Evolutionary conservation across 2,113 vertebrate species (phyloP).

Genomic region (Lepidothrix coronata): DNA sequence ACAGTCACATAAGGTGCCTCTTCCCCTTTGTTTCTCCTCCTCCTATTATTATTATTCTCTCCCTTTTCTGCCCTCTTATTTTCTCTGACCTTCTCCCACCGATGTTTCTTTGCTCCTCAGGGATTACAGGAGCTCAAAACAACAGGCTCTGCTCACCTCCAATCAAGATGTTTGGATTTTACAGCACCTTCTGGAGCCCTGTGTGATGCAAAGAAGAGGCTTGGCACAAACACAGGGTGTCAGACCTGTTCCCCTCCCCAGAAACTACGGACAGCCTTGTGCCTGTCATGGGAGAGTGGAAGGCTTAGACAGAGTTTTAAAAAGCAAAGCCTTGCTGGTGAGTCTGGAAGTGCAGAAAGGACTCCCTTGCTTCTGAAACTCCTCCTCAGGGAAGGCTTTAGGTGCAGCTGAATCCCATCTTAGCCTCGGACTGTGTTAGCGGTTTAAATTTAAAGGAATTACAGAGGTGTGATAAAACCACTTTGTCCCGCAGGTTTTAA

Average conservation of each 20-base stretch:
- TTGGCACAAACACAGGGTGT: not conserved
- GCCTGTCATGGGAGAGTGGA: too few species aligned
- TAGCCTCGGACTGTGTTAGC: too few species aligned
- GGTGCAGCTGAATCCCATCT: too few species aligned
- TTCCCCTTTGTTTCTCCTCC: not conserved
- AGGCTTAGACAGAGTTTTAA: too few species aligned
- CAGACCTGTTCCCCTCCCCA: rapidly evolving
- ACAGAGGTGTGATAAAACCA: too few species aligned
- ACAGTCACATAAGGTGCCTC: not conserved
- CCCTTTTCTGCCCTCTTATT: not conserved
- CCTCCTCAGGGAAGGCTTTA: too few species aligned
- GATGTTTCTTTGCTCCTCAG: not conserved
- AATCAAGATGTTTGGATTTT: not conserved
- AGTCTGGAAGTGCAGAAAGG: too few species aligned
- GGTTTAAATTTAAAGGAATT: too few species aligned
- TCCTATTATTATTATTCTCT: not conserved
- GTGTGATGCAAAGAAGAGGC: not conserved
- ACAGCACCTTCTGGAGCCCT: not conserved
- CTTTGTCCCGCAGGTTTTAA: too few species aligned
- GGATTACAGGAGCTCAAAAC: not conserved
- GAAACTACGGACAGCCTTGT: not conserved
- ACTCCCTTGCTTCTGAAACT: too few species aligned
- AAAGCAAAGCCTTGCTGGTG: too few species aligned
- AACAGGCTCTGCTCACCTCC: not conserved
- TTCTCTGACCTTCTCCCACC: not conserved